Evolutionary conservation across 1,140 invertebrate genomes (phyloP).

Genomic region (Ceratitis capitata): DNA sequence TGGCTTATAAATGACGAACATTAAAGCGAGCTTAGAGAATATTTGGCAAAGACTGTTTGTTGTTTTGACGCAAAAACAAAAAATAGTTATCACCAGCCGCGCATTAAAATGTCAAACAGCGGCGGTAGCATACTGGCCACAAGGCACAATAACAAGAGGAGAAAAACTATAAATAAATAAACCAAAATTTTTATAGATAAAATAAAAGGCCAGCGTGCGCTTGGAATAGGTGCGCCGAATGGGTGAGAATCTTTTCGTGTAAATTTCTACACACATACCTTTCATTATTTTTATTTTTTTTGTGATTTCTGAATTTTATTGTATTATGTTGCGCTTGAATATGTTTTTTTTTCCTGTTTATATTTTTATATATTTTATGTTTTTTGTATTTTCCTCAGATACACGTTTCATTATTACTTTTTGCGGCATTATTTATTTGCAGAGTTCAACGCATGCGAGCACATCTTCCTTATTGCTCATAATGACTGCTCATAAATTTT

Average conservation of each 20-base stretch:
- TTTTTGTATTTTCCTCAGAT: background rate
- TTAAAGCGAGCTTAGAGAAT: background rate
- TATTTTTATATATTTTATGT: background rate
- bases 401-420: background rate
- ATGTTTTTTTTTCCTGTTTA: background rate
- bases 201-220: background rate
- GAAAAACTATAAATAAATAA: background rate
- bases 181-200: too few species aligned
- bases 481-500: slow-evolving; percentile 25
- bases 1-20: background rate
- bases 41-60: background rate
- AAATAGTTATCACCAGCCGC: background rate
- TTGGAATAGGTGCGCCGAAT: background rate
- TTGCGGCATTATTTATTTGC: background rate
- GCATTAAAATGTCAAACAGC: background rate
- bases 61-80: background rate
- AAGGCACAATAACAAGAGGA: background rate
- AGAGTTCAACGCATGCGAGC: background rate
- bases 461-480: slow-evolving; percentile 26
- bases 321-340: background rate
- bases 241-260: background rate
- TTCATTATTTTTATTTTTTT: background rate
- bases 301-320: background rate
- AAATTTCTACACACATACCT: background rate
- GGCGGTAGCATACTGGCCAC: background rate